These are phyloP conservation scores for Linyphia triangularis DNA, from an alignment of 2,888 invertebrate genomes.

Conservation along the genomic window DNA sequence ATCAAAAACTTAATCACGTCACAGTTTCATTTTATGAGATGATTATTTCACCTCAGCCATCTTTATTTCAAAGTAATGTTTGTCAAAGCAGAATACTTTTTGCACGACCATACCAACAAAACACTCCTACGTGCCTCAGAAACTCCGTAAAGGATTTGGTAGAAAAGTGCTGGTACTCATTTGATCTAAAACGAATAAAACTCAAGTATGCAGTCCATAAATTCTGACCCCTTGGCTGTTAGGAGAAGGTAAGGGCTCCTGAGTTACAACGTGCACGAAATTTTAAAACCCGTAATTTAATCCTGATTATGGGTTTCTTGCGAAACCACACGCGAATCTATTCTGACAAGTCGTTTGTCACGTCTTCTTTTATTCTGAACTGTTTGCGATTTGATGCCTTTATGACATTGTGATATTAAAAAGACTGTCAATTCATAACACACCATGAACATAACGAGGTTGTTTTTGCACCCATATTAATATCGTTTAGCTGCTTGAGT, in stretches of 20 bases:
- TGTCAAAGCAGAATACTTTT: not conserved
- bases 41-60: not conserved
- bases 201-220: not conserved
- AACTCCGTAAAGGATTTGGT: not conserved
- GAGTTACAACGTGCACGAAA: not conserved
- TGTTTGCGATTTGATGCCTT: too few species aligned
- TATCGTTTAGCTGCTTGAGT: too few species aligned
- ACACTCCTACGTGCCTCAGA: not conserved
- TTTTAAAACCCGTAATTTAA: slow-evolving; percentile 31
- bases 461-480: too few species aligned
- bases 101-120: not conserved
- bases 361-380: too few species aligned
- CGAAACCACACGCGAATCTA: not conserved
- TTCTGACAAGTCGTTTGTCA: slow-evolving; percentile 22
- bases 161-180: not conserved
- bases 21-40: not conserved
- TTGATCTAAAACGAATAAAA: not conserved
- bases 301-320: not conserved
- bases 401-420: too few species aligned
- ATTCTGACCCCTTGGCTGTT: not conserved
- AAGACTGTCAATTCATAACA: too few species aligned
- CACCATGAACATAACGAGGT: too few species aligned
- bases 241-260: not conserved
- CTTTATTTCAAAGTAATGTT: not conserved
- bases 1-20: not conserved